A percentile compares a stretch with the other conserved stretches of the same genome.
phyloP scores from a whole-genome alignment of 2,888 invertebrate species.

The Bembecia ichneumoniformis region DNA sequence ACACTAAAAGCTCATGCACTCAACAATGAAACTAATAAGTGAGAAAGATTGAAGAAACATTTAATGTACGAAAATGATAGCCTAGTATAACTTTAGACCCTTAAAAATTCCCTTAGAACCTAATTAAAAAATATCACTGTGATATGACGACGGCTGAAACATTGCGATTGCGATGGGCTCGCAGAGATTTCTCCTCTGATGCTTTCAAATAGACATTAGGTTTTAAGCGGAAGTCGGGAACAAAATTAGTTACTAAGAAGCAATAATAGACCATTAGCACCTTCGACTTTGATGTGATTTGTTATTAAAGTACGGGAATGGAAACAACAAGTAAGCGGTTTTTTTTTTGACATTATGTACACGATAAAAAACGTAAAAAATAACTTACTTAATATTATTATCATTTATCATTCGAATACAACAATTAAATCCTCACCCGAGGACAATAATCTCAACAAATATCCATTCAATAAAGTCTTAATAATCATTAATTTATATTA shows the following conservation, averaged over 20 bases:
- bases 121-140: neutral
- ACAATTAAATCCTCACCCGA: constrained; percentile 66
- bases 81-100: no score
- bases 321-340: constrained; percentile 61
- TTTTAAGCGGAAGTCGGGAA: neutral
- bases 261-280: constrained; percentile 70
- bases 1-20: no score
- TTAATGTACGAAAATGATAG: no score
- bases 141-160: neutral
- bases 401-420: constrained; percentile 68
- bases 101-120: neutral
- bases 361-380: constrained; percentile 72
- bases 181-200: no score
- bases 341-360: constrained; percentile 57
- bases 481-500: constrained; percentile 49
- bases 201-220: neutral
- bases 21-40: no score
- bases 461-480: constrained; percentile 68
- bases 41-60: no score
- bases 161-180: neutral
- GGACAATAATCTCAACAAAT: constrained; percentile 70
- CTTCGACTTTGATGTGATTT: constrained; percentile 49
- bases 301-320: constrained; percentile 49
- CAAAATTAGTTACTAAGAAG: constrained; percentile 52
- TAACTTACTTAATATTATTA: constrained; percentile 73